Base-by-base conservation (phyloP, 2,113 vertebrate genomes). In the Caracal caracal region DNA sequence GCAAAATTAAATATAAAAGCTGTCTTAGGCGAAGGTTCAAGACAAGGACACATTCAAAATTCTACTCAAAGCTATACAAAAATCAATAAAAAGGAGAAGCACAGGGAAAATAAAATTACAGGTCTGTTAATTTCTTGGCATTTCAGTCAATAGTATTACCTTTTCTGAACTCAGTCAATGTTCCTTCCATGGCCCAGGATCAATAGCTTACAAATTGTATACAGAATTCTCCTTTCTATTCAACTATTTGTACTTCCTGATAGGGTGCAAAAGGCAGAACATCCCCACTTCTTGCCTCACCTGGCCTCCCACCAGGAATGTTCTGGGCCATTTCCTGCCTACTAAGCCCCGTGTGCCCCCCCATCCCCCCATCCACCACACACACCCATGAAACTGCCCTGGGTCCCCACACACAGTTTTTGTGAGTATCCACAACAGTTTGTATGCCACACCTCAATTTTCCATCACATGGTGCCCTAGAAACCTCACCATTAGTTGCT, bases 1-100 rank as follows among this genome's bases (percentile, higher is more conserved):
- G 80, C 17, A 71, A 94, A 85, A 85, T 85, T 70, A 88, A 86
- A 88, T 83, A 49, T 79, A 87, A 93, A 96, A 88, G 26, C 30
- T 49, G 20, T 51, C 26, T 96, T 92, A 49, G n/a, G 61, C 61
- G 12, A 93, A 80, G 66, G 63, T 33, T 95, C 82, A 85, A 95
- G 56, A 70, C 26, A 95, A 95, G 56, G 56, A 91, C 13, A 70
- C n/a, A 43, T 94, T 88, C n/a, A 59, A 90, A 89, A 93, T 80
- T 87, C 70, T 89, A 84, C 56, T 53, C 75, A 82, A 85, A 94
- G 65, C 65, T 75, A 97, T 26, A 86, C 24, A 66, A 81, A 83
- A 82, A 79, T 90, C 73, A 82, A 80, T 95, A 66, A 65, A 83
- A 96, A 86, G 79, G 16, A 51, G 17, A 33, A 66, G n/a, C 51